Conservation (phyloP, 2,113 vertebrate genomes). For the Vimba vimba region DNA sequence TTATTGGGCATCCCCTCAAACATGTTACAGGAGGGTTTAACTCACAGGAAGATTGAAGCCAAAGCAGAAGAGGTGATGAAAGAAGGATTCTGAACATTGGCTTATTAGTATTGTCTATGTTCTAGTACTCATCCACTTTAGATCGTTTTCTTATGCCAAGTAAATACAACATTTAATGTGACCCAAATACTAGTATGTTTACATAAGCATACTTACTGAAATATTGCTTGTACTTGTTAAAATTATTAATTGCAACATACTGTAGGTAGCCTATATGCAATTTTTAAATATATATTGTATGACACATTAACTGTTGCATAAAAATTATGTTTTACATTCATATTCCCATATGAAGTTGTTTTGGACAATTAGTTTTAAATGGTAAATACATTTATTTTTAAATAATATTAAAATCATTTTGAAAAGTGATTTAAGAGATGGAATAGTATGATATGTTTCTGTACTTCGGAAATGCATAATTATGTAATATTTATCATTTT, state of each 20-base stretch:
- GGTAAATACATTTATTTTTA: constrained; percentile 31
- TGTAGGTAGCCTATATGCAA: too few species aligned
- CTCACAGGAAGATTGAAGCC: constrained; percentile 90
- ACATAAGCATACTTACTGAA: too few species aligned
- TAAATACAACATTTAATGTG: too few species aligned
- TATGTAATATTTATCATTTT: background rate
- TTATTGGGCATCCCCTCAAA: constrained; percentile 82
- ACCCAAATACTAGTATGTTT: too few species aligned
- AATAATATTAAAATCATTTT: background rate
- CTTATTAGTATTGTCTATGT: background rate
- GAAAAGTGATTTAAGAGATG: background rate
- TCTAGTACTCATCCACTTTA: too few species aligned
- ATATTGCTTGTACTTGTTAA: too few species aligned
- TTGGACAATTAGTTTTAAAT: background rate
- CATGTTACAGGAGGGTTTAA: constrained; percentile 82
- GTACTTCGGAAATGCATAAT: background rate
- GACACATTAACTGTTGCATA: background rate
- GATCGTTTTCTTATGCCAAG: too few species aligned
- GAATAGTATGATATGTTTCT: background rate
- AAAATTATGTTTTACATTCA: background rate
- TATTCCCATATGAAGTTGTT: background rate
- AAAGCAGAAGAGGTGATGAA: constrained; percentile 82
- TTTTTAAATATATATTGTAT: background rate
- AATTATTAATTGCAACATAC: too few species aligned
- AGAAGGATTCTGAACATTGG: background rate